phyloP scores from a whole-genome alignment of 2,113 vertebrate species.

The Girardinichthys multiradiatus region DNA sequence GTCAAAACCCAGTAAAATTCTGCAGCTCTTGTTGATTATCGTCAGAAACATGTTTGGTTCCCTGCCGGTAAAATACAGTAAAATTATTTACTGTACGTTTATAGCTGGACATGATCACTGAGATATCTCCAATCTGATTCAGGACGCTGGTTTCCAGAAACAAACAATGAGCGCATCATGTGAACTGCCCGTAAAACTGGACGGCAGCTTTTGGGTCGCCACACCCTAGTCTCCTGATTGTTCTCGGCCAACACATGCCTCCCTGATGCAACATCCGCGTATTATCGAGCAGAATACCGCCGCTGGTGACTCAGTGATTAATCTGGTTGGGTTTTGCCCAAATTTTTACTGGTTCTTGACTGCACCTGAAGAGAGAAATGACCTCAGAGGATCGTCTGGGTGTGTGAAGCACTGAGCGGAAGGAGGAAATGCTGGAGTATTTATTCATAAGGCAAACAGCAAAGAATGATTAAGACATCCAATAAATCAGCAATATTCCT shows the following conservation, averaged over 20 bases:
- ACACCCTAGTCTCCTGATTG: constrained; percentile 53
- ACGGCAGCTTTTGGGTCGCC: constrained; percentile 1
- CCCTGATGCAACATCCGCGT: constrained; percentile 69
- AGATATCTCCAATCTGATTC: constrained; percentile 17
- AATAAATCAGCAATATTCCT: neutral
- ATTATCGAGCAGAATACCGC: constrained; percentile 62
- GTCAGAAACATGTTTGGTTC: neutral
- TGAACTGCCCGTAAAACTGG: constrained; percentile 27
- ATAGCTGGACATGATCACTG: neutral
- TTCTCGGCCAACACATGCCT: constrained; percentile 46
- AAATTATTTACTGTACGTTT: neutral
- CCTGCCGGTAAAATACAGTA: no score
- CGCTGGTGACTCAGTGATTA: constrained; percentile 48
- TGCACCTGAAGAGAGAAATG: neutral
- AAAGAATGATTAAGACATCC: neutral
- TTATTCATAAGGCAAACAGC: neutral
- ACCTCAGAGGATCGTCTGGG: no score
- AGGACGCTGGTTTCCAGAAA: constrained; percentile 58
- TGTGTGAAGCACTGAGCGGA: neutral
- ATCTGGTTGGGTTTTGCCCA: constrained; percentile 5
- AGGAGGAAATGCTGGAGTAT: neutral
- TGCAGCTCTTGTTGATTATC: neutral
- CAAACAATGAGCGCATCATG: constrained; percentile 40
- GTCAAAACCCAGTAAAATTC: no score
- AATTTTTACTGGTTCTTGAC: constrained; percentile 2